A percentile compares a stretch with the other conserved stretches of the same genome.
phyloP scores from a whole-genome alignment of 2,888 invertebrate species.

The Autographa pulchrina region DNA sequence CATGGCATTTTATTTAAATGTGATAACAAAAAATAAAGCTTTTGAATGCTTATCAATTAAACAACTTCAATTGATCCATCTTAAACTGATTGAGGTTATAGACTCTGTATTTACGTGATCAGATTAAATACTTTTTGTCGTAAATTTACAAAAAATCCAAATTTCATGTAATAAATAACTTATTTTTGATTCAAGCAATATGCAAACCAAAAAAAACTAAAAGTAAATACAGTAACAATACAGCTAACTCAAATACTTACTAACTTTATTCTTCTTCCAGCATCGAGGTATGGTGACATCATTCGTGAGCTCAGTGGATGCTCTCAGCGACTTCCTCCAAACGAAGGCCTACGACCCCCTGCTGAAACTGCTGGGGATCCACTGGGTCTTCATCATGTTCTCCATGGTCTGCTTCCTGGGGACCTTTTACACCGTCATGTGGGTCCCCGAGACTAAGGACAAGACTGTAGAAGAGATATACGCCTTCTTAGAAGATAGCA shows the following conservation, averaged over 20 bases:
- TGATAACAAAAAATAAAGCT: too few relatives aligned
- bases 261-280: constrained; percentile 66
- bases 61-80: too few relatives aligned
- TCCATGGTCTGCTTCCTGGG: constrained; percentile 83
- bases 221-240: background rate
- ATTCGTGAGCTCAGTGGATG: constrained; percentile 81
- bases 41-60: too few relatives aligned
- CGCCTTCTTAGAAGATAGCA: constrained; percentile 77
- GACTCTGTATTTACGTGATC: too few relatives aligned
- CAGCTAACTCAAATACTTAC: background rate
- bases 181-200: too few relatives aligned
- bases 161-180: too few relatives aligned
- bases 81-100: too few relatives aligned
- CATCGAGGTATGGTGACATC: constrained; percentile 86
- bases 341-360: constrained; percentile 85
- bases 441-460: constrained; percentile 85
- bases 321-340: constrained; percentile 85
- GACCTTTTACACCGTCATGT: constrained; percentile 81
- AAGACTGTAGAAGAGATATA: constrained; percentile 83
- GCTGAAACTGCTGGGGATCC: constrained; percentile 82
- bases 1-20: too few relatives aligned
- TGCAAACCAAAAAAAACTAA: too few relatives aligned
- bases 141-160: too few relatives aligned
- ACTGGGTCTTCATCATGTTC: constrained; percentile 86
- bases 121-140: too few relatives aligned